phyloP scores from a whole-genome alignment of 2,888 invertebrate species.

The Argyresthia goedartella region DNA sequence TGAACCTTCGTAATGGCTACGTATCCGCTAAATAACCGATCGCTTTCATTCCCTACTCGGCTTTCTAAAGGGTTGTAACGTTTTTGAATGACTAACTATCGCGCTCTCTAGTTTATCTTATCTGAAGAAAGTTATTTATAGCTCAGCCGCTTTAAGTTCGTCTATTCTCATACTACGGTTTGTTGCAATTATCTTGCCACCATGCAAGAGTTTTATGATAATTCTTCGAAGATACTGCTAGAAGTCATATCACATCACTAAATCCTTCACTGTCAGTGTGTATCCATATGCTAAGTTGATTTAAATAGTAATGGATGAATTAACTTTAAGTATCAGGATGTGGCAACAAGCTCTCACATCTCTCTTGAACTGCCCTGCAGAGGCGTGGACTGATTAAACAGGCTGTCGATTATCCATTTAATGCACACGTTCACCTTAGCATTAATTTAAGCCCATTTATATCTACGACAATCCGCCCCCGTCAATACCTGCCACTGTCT shows the following conservation, averaged over 20 bases:
- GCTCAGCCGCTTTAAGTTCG: conserved; percentile 15
- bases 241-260: no score
- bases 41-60: conserved; percentile 23
- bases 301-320: no score
- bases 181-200: conserved; percentile 30
- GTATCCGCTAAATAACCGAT: conserved; percentile 9
- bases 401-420: conserved; percentile 24
- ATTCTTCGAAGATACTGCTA: no score
- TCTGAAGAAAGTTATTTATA: conserved; percentile 29
- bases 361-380: conserved; percentile 17
- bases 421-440: conserved; percentile 46
- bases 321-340: background rate
- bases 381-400: conserved; percentile 36
- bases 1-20: background rate
- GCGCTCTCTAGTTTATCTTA: conserved; percentile 18
- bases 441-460: conserved; percentile 35
- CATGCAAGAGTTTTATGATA: conserved; percentile 19
- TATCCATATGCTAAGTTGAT: no score
- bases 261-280: no score
- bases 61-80: conserved; percentile 17
- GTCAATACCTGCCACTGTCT: conserved; percentile 22
- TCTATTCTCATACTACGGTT: conserved; percentile 9
- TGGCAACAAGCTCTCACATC: background rate
- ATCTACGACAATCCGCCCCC: conserved; percentile 31
- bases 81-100: background rate